Conservation (phyloP, 2,113 vertebrate genomes). For the Shinisaurus crocodilurus region DNA sequence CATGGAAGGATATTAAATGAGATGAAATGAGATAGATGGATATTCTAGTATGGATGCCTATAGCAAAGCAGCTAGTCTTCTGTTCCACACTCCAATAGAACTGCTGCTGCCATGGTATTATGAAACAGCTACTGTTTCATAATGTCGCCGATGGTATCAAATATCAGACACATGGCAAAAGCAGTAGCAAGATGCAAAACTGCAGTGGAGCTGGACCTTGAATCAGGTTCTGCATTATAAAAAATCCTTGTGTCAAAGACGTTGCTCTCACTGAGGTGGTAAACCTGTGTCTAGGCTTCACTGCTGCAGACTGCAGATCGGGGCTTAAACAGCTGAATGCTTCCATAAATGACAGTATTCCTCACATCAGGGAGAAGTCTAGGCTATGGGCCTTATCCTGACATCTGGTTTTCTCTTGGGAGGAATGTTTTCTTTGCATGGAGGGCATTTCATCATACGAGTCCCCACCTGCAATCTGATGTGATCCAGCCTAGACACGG, state of each 20-base stretch:
- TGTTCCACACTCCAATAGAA: background rate
- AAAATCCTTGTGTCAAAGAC: background rate
- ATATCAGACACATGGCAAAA: background rate
- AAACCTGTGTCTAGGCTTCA: background rate
- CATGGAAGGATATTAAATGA: slow-evolving; percentile 23
- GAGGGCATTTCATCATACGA: background rate
- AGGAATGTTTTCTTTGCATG: background rate
- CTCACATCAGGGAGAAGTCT: background rate
- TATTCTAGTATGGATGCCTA: background rate
- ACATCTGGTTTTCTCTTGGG: background rate
- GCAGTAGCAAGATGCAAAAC: background rate
- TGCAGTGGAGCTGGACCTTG: background rate
- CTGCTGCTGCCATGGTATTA: background rate
- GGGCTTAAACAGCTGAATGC: background rate
- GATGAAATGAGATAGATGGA: background rate
- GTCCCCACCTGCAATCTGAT: background rate
- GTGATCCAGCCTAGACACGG: background rate
- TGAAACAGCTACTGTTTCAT: background rate
- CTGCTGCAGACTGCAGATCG: background rate
- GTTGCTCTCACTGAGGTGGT: background rate
- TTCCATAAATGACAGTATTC: background rate
- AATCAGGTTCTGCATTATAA: background rate
- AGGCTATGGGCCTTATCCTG: background rate
- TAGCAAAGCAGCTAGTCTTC: background rate
- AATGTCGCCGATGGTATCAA: background rate